Base-by-base conservation (phyloP, 2,888 invertebrate species). In the Chrysolina americana region DNA sequence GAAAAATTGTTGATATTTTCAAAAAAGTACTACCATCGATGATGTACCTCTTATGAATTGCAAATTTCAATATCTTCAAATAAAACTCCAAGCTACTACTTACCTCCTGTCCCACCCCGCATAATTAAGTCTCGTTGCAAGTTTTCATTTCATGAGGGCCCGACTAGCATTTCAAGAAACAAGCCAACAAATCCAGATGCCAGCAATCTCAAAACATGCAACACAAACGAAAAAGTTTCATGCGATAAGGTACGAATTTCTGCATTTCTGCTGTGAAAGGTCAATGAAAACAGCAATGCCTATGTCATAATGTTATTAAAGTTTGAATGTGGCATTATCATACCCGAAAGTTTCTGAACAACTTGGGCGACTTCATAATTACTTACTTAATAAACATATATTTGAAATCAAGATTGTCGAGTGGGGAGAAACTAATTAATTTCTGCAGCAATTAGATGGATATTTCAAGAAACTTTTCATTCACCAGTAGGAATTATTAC, bases 371-470 rank as follows among this genome's bases (percentile, higher is more conserved):
- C 53, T 53, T 21, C 53, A 53, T 53, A 53, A 53, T 53, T 53
- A 53, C 53, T 53, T 21, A 21, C 21, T 53, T 21, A 53, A 53
- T 21, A 53, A 21, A 53, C 21, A 53, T 53, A n/a, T n/a, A n/a
- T n/a, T 53, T 53, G 19, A 53, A 1, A 21, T 53, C 53, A 19
- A 53, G 53, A 53, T 53, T 53, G 21, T 21, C 21, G 6, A 53
- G 53, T 23, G 53, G 53, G 21, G 53, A 23, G 53, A 21, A 53
- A 53, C 53, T 19, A 53, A 53, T 53, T 23, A 53, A 53, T 21
- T 53, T 13, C 21, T 21, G 53, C 5, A 11, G 53, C 21, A 23
- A 53, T 23, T 23, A 53, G 21, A 21, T 21, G 53, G 21, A 21
- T 13, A 53, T 11, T 53, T 21, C 53, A 21, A 21, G 21, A 53